Evolutionary conservation across 2,797 vertebrate genomes (phyloP), one percentile per base, ranked within the genome.

Genomic region (Sphenodon punctatus): DNA sequence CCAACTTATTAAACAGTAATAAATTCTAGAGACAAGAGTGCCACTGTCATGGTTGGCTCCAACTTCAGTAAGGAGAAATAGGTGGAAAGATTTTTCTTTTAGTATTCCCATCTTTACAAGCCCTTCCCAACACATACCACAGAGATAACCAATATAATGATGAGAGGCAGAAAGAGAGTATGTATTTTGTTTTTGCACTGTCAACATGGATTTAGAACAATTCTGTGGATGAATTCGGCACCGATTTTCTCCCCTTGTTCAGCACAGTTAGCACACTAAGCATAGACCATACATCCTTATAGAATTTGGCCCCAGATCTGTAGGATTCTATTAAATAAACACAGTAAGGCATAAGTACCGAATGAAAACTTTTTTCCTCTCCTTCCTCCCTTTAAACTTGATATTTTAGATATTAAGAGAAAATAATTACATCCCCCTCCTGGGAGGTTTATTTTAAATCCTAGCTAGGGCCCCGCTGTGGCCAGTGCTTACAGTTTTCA

Each of bases 341-440:
- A 90, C 64, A 87, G 81, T 88, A 89, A 81, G 84, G 87, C 82
- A 89, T 71, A 89, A 92, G 78, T 88, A 86, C 85, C 92, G 90
- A 92, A 90, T 89, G 90, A 88, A 90, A 66, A 80, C 86, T 89
- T 92, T 90, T 85, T 89, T 89, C 76, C 49, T 84, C 88, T 78
- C 82, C 69, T 73, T 69, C 79, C 85, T 87, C 59, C 68, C 84
- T 92, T 93, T 90, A 88, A 93, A 94, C 67, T 60, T 76, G 89
- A 75, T 92, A 93, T 93, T 93, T 93, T 90, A 89, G 89, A 93
- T 93, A 94, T 83, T 88, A 93, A 92, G 90, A 89, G 88, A 93
- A 95, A 95, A 96, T 94, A 95, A 95, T 94, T 93, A 93, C 90
- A 92, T 90, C 81, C 67, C 93, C 79, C 90, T 95, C 92, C 84